phyloP scores from a whole-genome alignment of 1,140 invertebrate genomes.

The Micrasema longulum region DNA sequence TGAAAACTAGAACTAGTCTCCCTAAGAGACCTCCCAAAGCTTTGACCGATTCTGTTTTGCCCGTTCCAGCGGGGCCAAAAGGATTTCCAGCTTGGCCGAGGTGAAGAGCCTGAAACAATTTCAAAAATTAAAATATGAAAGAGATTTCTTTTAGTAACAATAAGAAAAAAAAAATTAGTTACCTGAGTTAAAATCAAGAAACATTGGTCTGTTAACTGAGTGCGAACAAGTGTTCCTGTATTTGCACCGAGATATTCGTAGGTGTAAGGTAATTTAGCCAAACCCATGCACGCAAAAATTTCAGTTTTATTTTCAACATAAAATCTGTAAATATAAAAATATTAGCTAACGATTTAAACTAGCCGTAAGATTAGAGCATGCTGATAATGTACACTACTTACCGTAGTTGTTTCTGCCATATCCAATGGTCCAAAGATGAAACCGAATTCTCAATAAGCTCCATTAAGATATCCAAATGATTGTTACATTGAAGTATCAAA shows the following conservation, averaged over 20 bases:
- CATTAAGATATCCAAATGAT: slow-evolving; percentile 87
- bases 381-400: slow-evolving; percentile 58
- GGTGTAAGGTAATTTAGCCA: slow-evolving; percentile 94
- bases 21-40: slow-evolving; percentile 91
- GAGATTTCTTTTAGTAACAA: background rate
- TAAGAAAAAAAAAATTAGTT: slow-evolving; percentile 30
- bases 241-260: slow-evolving; percentile 97
- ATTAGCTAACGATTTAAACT: too few relatives aligned
- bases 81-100: slow-evolving; percentile 98
- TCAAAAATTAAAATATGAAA: background rate
- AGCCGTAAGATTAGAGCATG: too few relatives aligned
- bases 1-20: slow-evolving; percentile 94
- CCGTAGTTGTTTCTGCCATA: slow-evolving; percentile 96
- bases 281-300: slow-evolving; percentile 80
- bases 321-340: slow-evolving; percentile 70
- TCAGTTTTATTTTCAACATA: slow-evolving; percentile 69
- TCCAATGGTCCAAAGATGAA: slow-evolving; percentile 81
- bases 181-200: slow-evolving; percentile 95
- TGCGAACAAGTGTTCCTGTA: slow-evolving; percentile 90
- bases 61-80: slow-evolving; percentile 98
- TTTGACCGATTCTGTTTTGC: slow-evolving; percentile 98
- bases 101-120: slow-evolving; percentile 81
- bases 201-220: slow-evolving; percentile 94
- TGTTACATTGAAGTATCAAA: slow-evolving; percentile 93
- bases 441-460: slow-evolving; percentile 78